Evolutionary conservation across 2,888 invertebrate species (phyloP).

Genomic region (Glaucopsyche alexis): DNA sequence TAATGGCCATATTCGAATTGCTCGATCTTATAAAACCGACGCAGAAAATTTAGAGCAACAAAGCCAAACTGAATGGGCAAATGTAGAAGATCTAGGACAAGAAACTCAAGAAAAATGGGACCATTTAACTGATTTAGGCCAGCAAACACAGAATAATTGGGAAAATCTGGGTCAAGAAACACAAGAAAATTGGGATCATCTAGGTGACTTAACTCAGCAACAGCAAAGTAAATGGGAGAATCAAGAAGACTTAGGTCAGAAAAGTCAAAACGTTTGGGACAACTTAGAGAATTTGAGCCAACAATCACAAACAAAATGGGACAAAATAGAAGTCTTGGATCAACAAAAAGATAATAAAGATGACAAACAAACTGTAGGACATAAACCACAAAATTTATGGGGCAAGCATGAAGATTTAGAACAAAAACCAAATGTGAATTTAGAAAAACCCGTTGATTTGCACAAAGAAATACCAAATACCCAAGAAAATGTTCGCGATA

Average conservation of each 20-base stretch:
- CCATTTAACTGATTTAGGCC: constrained; percentile 41
- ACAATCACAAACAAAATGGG: constrained; percentile 45
- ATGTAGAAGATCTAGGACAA: constrained; percentile 44
- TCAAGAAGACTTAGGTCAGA: constrained; percentile 43
- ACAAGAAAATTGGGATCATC: constrained; percentile 38
- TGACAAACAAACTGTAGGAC: constrained; percentile 43
- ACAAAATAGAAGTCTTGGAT: constrained; percentile 46
- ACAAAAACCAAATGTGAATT: constrained; percentile 43
- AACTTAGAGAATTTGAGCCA: constrained; percentile 48
- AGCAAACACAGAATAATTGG: constrained; percentile 37
- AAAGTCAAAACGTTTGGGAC: constrained; percentile 42
- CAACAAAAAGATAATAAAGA: constrained; percentile 49
- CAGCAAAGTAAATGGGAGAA: constrained; percentile 38
- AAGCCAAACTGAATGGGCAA: constrained; percentile 40
- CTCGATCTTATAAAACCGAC: constrained; percentile 51
- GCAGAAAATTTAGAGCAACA: constrained; percentile 47
- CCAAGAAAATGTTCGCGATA: constrained; percentile 34
- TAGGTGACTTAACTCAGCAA: constrained; percentile 49
- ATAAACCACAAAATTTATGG: constrained; percentile 46
- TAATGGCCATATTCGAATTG: constrained; percentile 54
- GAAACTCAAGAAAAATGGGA: constrained; percentile 42
- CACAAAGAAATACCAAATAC: constrained; percentile 44
- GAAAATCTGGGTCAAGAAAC: constrained; percentile 44
- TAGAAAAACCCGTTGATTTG: constrained; percentile 42
- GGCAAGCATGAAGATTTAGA: constrained; percentile 41